These are phyloP conservation scores for Cyprinus carpio DNA, from an alignment of 2,113 vertebrate genomes.

Conservation along the genomic window DNA sequence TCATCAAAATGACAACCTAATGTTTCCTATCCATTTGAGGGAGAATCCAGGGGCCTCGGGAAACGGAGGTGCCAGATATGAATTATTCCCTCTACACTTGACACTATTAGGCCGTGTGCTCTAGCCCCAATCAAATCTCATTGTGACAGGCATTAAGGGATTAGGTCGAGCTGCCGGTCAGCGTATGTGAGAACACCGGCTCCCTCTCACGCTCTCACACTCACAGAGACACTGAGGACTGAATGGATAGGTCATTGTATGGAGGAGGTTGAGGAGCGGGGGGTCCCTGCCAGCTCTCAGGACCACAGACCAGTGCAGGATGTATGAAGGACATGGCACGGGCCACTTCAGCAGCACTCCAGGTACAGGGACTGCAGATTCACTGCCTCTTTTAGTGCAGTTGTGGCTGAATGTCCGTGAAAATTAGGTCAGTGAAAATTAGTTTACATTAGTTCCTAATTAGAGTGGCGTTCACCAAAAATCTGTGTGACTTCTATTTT, in stretches of 20 bases:
- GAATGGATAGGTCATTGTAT: constrained; percentile 47
- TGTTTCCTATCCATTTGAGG: background rate
- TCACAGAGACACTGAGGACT: background rate
- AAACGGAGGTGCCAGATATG: constrained; percentile 37
- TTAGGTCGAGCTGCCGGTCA: constrained; percentile 51
- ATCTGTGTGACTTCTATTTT: background rate
- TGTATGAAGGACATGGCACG: constrained; percentile 73
- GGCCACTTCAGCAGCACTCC: constrained; percentile 68
- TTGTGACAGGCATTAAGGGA: constrained; percentile 94
- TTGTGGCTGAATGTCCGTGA: background rate
- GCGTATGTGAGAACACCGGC: constrained; percentile 57
- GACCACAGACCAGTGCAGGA: constrained; percentile 44
- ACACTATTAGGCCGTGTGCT: constrained; percentile 70
- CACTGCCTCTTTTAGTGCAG: background rate
- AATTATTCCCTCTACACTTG: constrained; percentile 64
- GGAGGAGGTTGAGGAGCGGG: constrained; percentile 66
- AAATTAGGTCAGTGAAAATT: background rate
- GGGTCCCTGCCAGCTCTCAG: constrained; percentile 58
- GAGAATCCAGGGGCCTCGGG: background rate
- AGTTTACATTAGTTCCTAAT: background rate
- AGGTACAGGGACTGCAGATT: constrained; percentile 72
- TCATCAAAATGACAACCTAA: background rate
- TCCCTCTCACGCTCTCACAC: constrained; percentile 21
- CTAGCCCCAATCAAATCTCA: constrained; percentile 90
- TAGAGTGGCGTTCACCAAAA: background rate